Evolutionary conservation across 2,113 vertebrate genomes (phyloP).

Genomic region (Pyxicephalus adspersus): DNA sequence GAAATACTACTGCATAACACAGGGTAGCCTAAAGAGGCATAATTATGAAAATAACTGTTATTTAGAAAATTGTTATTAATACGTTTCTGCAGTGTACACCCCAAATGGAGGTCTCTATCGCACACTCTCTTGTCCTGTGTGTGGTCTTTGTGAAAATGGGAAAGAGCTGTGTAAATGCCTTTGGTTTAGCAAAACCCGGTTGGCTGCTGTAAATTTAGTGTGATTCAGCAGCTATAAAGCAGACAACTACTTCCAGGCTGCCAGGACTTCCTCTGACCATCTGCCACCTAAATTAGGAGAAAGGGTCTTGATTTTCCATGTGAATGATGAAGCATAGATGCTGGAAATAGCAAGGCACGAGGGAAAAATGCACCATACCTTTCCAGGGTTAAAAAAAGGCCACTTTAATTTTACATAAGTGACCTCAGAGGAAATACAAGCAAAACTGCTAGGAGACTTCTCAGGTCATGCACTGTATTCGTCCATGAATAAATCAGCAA

Average conservation of each 20-base stretch:
- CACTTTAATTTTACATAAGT: conserved; percentile 1
- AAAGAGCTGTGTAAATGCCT: conserved; percentile 33
- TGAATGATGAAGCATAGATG: not conserved
- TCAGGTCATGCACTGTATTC: conserved; percentile 13
- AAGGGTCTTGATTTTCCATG: conserved; percentile 2
- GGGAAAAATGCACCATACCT: not conserved
- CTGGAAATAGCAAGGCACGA: not conserved
- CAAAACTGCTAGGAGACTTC: conserved; percentile 6
- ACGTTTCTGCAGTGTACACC: not conserved
- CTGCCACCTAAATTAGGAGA: conserved; percentile 56
- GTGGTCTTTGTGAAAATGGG: conserved; percentile 52
- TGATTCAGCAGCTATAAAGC: conserved; percentile 51
- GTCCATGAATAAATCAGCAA: conserved; percentile 24
- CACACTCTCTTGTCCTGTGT: conserved; percentile 49
- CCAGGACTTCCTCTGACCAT: conserved; percentile 62
- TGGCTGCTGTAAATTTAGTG: conserved; percentile 21
- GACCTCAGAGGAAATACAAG: conserved; percentile 18
- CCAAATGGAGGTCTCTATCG: not conserved
- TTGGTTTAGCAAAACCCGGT: conserved; percentile 49
- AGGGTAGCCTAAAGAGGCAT: not conserved
- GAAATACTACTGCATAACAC: not conserved
- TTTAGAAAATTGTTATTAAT: not conserved
- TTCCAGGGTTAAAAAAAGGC: conserved; percentile 1
- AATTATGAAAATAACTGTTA: not conserved
- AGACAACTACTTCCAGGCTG: conserved; percentile 51